Conservation (phyloP, 2,797 vertebrate species). For the Danio jaintianensis region DNA sequence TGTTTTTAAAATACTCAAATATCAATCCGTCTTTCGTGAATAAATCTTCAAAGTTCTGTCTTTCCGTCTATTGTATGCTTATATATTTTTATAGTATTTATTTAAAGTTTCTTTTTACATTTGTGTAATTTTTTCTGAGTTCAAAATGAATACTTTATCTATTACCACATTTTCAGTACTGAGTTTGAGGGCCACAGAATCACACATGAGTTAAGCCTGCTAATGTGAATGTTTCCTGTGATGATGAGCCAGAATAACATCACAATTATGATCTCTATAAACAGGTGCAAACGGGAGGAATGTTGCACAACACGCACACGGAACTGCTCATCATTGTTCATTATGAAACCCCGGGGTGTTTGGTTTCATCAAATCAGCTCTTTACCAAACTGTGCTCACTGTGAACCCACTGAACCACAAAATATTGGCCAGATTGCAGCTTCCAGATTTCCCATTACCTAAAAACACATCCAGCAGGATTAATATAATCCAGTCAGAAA, state of each 20-base stretch:
- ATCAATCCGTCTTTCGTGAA: too few species aligned
- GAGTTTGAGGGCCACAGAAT: not conserved
- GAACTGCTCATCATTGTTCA: conserved; percentile 20
- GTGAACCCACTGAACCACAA: conserved; percentile 32
- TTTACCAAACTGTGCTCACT: conserved; percentile 17
- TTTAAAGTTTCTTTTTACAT: too few species aligned
- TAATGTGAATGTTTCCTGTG: conserved; percentile 22
- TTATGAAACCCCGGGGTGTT: conserved; percentile 30
- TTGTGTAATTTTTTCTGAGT: too few species aligned
- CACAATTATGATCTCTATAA: conserved; percentile 46
- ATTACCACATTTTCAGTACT: not conserved
- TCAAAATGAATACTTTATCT: not conserved
- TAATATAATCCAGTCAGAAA: conserved; percentile 69
- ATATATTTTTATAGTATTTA: too few species aligned
- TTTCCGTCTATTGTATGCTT: too few species aligned
- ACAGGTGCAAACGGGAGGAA: conserved; percentile 41
- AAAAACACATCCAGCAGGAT: conserved; percentile 66
- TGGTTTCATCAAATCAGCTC: conserved; percentile 11
- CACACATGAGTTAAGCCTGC: conserved; percentile 20
- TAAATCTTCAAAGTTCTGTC: too few species aligned
- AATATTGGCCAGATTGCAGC: conserved; percentile 68
- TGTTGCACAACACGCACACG: conserved; percentile 36
- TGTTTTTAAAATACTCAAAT: too few species aligned
- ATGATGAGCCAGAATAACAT: conserved; percentile 34
- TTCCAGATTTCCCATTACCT: conserved; percentile 57